Percentiles rank a stretch among this genome's conserved stretches.
These are phyloP conservation scores for Limnephilus auricula DNA, from an alignment of 2,888 invertebrate genomes.

Conservation along the genomic window DNA sequence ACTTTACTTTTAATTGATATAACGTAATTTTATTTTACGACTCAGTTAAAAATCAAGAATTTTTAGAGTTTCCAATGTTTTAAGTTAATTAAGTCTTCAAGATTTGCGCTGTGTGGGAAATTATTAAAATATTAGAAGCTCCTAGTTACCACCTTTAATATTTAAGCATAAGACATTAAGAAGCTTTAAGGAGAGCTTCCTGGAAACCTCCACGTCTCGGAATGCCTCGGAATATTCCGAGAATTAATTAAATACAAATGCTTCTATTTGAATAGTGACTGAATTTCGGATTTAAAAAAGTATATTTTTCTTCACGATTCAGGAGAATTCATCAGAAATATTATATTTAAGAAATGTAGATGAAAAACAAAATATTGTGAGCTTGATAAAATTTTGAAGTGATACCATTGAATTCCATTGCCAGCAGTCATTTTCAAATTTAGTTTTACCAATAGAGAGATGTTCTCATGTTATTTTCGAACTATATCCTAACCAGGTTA, in stretches of 20 bases:
- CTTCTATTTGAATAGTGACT: neutral
- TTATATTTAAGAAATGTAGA: too few relatives aligned
- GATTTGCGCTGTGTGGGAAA: constrained; percentile 17
- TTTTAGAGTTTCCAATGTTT: neutral
- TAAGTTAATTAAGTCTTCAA: neutral
- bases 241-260: neutral
- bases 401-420: too few relatives aligned
- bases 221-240: neutral
- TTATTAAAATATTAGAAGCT: neutral
- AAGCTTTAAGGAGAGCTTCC: constrained; percentile 22
- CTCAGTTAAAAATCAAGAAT: neutral
- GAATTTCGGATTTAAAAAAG: too few relatives aligned
- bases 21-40: neutral
- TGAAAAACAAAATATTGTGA: too few relatives aligned
- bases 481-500: too few relatives aligned
- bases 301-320: too few relatives aligned
- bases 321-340: too few relatives aligned
- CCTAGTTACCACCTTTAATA: neutral
- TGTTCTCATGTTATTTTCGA: too few relatives aligned
- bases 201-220: neutral
- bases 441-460: too few relatives aligned
- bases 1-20: neutral
- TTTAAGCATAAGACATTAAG: constrained; percentile 25
- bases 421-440: too few relatives aligned
- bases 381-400: too few relatives aligned